Evolutionary conservation across 2,113 vertebrate species (phyloP).

Genomic region (Orthonyx spaldingii): DNA sequence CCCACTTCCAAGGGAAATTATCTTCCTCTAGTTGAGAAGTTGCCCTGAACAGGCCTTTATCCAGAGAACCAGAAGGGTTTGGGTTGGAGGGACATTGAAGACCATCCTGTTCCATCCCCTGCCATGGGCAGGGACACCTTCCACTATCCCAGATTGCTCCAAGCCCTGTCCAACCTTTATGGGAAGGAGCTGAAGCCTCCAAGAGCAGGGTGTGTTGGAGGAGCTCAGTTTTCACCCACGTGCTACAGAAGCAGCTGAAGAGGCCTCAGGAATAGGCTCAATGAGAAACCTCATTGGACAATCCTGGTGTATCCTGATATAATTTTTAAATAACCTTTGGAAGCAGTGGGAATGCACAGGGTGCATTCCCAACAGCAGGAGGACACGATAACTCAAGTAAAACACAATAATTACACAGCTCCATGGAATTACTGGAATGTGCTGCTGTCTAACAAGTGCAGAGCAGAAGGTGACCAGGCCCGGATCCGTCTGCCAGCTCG

Average conservation of each 20-base stretch:
- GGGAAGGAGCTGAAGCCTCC: background rate
- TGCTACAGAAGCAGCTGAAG: background rate
- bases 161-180: accelerated
- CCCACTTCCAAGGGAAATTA: background rate
- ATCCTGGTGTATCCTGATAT: background rate
- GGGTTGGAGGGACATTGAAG: background rate
- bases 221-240: background rate
- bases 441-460: background rate
- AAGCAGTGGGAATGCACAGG: background rate
- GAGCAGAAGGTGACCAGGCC: constrained; percentile 34
- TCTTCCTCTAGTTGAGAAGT: background rate
- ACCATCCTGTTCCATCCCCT: background rate
- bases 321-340: background rate
- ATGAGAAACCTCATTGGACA: background rate
- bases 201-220: background rate
- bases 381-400: background rate
- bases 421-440: background rate
- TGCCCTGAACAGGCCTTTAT: background rate
- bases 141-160: background rate
- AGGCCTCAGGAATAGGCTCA: too few species aligned
- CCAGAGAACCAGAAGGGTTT: background rate
- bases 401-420: background rate
- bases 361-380: background rate
- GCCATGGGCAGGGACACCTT: background rate
- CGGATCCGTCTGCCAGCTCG: background rate